Base-by-base conservation (phyloP, 2,113 vertebrate genomes). In the Pachypanchax playfairii region DNA sequence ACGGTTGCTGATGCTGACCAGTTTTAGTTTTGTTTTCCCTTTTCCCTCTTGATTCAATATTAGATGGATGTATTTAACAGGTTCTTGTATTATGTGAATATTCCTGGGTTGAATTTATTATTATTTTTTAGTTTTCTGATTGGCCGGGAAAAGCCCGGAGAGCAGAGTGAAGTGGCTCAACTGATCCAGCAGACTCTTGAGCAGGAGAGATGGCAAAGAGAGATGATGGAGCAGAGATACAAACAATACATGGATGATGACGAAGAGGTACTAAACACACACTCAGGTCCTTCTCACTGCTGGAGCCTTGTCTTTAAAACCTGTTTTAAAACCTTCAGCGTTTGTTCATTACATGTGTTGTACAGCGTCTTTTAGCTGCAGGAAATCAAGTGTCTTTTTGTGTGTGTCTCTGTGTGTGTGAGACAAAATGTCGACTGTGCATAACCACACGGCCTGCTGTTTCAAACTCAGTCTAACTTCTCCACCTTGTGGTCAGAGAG, bases 181-280 rank as follows among this genome's bases (percentile, higher is more conserved):
- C 89, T 99, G 71, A 99, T 99, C 86, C 96, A 98, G 82, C 96
- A 99, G 90, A 99, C 97, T 1, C 87, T 99, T 88, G 97, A 98
- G 52, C 96, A 99, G 86, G 97, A 99, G 87, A 85, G 92, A 14
- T 98, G 97, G 96, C 96, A 99, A 88, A 89, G 94, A 42, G 96
- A 99, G 87, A 96, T 98, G 95, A 97, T 98, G 83, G 96, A 98
- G 87, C 96, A 98, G 88, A 92, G 95, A 84, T 98, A 98, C 66
- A 92, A 90, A 35, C 89, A 91, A 77, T 92, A 92, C 85, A 87
- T 87, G 89, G 91, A 92, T 21, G 90, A 92, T 0, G 91, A 92
- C 20, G 90, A 92, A 31, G 91, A 88, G 86, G 83, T 85, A 29
- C 52, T 0, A 29, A 29, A 11, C 18, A 33, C 28, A 51, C 28